Evolutionary conservation across 2,113 vertebrate species (phyloP), one percentile per base, ranked within the genome.

Genomic region (Lepisosteus osseus): DNA sequence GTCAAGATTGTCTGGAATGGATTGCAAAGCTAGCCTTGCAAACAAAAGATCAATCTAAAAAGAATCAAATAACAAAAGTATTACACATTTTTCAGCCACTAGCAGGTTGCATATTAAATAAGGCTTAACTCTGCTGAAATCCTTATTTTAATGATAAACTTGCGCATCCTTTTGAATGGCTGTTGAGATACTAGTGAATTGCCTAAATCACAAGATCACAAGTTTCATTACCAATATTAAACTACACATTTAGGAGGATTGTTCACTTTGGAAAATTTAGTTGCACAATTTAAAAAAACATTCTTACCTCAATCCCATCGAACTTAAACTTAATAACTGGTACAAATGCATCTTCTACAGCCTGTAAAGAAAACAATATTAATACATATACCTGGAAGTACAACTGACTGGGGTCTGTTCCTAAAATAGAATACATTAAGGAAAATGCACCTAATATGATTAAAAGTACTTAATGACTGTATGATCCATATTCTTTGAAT

Each of bases 281-380:
- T 29, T 42, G 9, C 3, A 6, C 6, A 3, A 2, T 9, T 43
- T 12, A 9, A 64, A 64, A 40, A 64, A 7, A 69, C 62, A 65
- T 65, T 9, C 84, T 92, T 92, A 98, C 97, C 94, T 99, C 97
- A 82, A 98, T 97, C 69, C 94, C 94, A 77, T 96, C 93, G 91
- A 98, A 98, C 83, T 97, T 95, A 89, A 99, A 98, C 83, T 99
- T 99, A 78, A 99, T 93, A 85, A 99, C 96, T 2, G 97, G 97
- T 71, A 99, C 97, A 87, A 97, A 99, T 2, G 97, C 97, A 86
- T 99, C 96, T 84, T 99, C 96, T 44, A 99, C 95, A 79, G 97
- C 96, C 97, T 99, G 79, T 45, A 79, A 85, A 79, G 65, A 79
- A 1, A 69, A 59, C 13, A 67, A 73, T 51, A 51, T 42, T 14